Base-by-base conservation (phyloP, 2,888 invertebrate species). In the Phrixothrix hirtus region DNA sequence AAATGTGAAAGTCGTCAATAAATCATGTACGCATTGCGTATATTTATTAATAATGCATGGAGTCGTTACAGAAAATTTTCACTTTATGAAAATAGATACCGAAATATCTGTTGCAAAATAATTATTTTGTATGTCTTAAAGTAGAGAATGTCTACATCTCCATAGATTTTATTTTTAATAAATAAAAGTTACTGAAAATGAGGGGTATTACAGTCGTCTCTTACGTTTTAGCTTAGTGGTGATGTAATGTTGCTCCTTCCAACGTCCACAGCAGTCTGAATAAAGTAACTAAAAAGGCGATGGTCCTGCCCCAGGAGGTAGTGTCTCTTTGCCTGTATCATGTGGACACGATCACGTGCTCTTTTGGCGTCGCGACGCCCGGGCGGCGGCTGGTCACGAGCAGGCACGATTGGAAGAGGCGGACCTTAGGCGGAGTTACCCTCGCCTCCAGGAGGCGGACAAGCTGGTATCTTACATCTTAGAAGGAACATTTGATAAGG, bases 331-430 rank as follows among this genome's bases (percentile, higher is more conserved):
- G 66, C 62, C 63, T 58, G 63, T 21, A 51, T 65, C 69, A 69
- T 69, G 69, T 70, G 68, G 66, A 55, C 59, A 45, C 55, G 65
- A 65, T 72, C 72, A 73, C 72, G 73, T 73, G 73, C 56, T 62
- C 65, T 63, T 63, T 66, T 62, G 66, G 68, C 69, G 67, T 64
- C 69, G 67, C 61, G 67, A 62, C 66, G 69, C 65, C 66, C 68
- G 64, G 62, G 58, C 66, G 64, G 56, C 63, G 64, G 56, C 55
- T 61, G 63, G 63, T 59, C 64, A 59, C 62, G 60, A 66, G 62
- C 65, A 63, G 52, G 57, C 41, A 35, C 56, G 57, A 64, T 66
- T 63, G 71, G 62, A 58, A 62, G 67, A 66, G 72, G 69, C 69
- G 69, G 66, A 54, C 46, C 55, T 61, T 58, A 68, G 69, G 71